phyloP scores from a whole-genome alignment of 2,113 vertebrate species.

The Seriola dumerili region DNA sequence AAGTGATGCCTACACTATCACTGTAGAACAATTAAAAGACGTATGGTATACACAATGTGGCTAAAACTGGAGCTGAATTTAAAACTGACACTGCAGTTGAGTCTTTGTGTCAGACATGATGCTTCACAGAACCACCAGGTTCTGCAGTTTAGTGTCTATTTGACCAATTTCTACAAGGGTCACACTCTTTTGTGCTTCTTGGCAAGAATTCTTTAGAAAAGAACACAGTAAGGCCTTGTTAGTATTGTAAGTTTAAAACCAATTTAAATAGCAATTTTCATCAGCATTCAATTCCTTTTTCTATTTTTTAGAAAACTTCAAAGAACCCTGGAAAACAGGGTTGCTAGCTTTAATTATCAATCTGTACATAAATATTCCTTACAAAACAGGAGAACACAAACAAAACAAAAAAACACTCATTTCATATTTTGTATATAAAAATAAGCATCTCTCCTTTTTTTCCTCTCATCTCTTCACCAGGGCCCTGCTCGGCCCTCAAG shows the following conservation, averaged over 20 bases:
- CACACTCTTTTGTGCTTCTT: constrained; percentile 79
- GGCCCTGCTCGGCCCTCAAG: constrained; percentile 37
- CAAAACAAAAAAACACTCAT: constrained; percentile 58
- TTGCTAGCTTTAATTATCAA: constrained; percentile 77
- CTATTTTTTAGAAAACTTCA: constrained; percentile 81
- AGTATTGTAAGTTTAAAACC: constrained; percentile 77
- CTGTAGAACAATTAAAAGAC: constrained; percentile 66
- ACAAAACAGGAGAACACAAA: constrained; percentile 83
- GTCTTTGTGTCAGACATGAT: constrained; percentile 12
- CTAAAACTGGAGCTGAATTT: constrained; percentile 38
- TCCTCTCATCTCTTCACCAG: constrained; percentile 15
- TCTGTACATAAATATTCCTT: constrained; percentile 87
- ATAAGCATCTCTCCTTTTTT: constrained; percentile 80
- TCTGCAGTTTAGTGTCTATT: constrained; percentile 69
- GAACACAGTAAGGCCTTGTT: constrained; percentile 80
- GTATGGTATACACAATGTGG: constrained; percentile 67
- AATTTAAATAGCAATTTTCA: constrained; percentile 75
- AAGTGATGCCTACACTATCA: constrained; percentile 56
- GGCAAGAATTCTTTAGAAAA: constrained; percentile 74
- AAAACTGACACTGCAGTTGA: constrained; percentile 12
- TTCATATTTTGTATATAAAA: constrained; percentile 83
- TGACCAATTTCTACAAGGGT: constrained; percentile 58
- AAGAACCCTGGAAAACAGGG: constrained; percentile 83
- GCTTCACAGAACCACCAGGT: constrained; percentile 27
- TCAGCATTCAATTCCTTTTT: constrained; percentile 70